These are phyloP conservation scores for Oncorhynchus kisutch DNA, from an alignment of 2,113 vertebrate genomes.

Conservation along the genomic window DNA sequence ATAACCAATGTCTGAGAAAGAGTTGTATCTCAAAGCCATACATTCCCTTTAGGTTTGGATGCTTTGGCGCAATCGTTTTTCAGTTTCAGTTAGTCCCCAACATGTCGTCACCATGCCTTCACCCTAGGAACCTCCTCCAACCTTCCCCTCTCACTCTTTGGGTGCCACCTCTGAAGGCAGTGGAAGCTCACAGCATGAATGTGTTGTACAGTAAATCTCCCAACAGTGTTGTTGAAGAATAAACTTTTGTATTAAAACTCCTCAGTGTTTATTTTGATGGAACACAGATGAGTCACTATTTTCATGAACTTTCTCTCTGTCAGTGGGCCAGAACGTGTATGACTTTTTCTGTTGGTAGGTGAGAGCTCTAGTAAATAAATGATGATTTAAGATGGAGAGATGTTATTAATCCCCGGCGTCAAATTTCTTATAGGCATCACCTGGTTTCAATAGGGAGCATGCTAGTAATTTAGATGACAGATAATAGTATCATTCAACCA, in stretches of 20 bases:
- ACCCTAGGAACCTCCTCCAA: neutral
- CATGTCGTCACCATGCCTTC: neutral
- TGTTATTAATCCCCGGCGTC: conserved; percentile 27
- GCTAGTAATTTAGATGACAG: neutral
- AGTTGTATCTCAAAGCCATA: neutral
- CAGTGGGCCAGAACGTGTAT: conserved; percentile 53
- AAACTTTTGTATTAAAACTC: conserved; percentile 47
- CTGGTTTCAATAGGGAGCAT: neutral
- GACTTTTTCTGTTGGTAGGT: conserved; percentile 66
- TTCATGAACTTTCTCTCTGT: conserved; percentile 60
- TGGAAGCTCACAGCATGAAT: conserved; percentile 32
- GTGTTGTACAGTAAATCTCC: conserved; percentile 44
- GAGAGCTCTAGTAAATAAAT: conserved; percentile 57
- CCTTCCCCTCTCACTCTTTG: too few relatives aligned
- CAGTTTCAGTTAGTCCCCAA: neutral
- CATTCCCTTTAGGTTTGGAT: neutral
- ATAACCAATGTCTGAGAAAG: neutral
- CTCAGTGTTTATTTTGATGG: conserved; percentile 64
- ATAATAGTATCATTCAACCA: neutral
- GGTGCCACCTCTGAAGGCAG: neutral
- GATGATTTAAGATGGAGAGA: conserved; percentile 49
- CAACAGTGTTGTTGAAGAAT: conserved; percentile 34
- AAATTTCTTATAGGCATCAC: conserved; percentile 13
- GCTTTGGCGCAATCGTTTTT: neutral
- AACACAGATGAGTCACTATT: conserved; percentile 48